phyloP scores from a whole-genome alignment of 1,140 invertebrate species.

The Orius insidiosus region DNA sequence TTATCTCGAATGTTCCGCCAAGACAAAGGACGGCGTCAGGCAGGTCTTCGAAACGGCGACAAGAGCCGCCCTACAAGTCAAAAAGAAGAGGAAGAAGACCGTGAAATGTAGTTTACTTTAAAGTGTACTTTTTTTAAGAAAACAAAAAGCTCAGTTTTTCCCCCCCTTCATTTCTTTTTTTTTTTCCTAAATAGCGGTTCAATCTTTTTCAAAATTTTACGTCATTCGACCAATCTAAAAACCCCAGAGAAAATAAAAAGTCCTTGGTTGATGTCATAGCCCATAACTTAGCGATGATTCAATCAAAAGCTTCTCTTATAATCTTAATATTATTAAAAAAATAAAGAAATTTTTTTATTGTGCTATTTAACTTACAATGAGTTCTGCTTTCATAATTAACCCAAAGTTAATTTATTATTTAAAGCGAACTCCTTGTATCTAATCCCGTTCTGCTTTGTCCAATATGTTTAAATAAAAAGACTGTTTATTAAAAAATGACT shows the following conservation, averaged over 20 bases:
- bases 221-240: no score
- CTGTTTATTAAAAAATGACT: no score
- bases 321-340: no score
- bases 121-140: neutral
- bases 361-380: no score
- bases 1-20: conserved; percentile 98
- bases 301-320: neutral
- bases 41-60: conserved; percentile 96
- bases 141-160: neutral
- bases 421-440: no score
- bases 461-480: no score
- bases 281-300: neutral
- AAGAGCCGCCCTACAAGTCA: conserved; percentile 85
- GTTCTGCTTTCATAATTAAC: no score
- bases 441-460: no score
- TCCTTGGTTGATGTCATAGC: conserved; percentile 7
- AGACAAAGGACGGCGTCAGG: conserved; percentile 97
- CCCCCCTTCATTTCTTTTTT: neutral
- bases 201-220: neutral
- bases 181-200: conserved; percentile 1
- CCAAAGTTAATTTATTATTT: no score
- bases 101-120: conserved; percentile 10
- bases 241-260: no score
- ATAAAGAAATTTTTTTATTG: no score
- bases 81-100: conserved; percentile 15